Percentiles rank a stretch among this genome's conserved stretches.
These are phyloP conservation scores for Anarhynchus alexandrinus DNA, from an alignment of 2,113 vertebrate species.

Conservation along the genomic window DNA sequence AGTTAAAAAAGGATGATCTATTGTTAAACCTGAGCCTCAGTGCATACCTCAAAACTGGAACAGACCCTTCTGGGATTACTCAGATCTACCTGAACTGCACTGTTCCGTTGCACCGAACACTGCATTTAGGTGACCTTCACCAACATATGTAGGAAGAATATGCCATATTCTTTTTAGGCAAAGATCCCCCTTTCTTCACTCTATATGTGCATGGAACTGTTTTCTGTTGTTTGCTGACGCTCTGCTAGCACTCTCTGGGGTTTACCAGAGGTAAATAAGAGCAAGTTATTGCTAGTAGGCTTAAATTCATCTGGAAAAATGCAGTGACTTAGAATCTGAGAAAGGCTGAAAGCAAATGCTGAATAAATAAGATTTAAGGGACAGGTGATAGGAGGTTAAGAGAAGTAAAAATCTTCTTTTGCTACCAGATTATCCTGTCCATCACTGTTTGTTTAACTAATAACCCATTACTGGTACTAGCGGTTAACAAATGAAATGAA, in stretches of 20 bases:
- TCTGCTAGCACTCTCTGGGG: neutral
- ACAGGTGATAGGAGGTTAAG: neutral
- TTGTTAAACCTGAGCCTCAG: neutral
- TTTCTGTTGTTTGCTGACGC: neutral
- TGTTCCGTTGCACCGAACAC: neutral
- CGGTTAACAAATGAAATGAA: neutral
- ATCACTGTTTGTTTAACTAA: neutral
- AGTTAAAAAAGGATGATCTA: neutral
- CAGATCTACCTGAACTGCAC: neutral
- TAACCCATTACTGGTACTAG: neutral
- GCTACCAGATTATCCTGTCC: neutral
- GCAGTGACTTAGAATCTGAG: neutral
- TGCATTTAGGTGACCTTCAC: neutral
- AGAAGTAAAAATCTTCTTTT: neutral
- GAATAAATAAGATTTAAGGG: neutral
- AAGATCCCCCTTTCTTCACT: neutral
- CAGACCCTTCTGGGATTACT: neutral
- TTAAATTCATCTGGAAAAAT: neutral
- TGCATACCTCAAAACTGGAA: neutral
- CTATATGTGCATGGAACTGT: neutral
- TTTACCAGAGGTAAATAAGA: neutral
- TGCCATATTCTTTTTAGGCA: neutral
- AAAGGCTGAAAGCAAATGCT: neutral
- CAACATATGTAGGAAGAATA: neutral
- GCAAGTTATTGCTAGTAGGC: neutral